phyloP scores from a whole-genome alignment of 2,113 vertebrate genomes.

The Platanista minor region DNA sequence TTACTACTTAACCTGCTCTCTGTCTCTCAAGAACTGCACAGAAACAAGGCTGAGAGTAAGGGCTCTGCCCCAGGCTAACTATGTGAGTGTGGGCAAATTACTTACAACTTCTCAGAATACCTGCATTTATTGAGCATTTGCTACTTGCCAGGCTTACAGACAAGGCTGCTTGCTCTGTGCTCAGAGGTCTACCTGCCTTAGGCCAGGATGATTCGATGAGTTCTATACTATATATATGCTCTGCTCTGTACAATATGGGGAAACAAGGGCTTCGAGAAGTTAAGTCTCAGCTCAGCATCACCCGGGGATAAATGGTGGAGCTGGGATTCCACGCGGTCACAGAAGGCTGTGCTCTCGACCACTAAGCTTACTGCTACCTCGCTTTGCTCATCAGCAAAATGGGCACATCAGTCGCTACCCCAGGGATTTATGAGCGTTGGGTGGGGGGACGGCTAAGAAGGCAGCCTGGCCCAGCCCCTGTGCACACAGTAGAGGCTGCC shows the following conservation, averaged over 20 bases:
- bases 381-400: background rate
- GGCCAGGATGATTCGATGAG: rapidly evolving
- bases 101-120: background rate
- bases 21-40: background rate
- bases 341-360: background rate
- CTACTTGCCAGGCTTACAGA: background rate
- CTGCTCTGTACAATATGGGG: background rate
- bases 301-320: background rate
- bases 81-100: too few relatives aligned
- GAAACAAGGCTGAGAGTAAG: background rate
- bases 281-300: background rate
- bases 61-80: background rate
- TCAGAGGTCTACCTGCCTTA: background rate
- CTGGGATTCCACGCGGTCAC: background rate
- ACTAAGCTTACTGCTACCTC: background rate
- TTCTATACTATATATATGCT: rapidly evolving
- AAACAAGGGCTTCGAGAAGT: background rate
- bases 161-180: background rate
- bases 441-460: too few relatives aligned
- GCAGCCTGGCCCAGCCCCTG: too few relatives aligned
- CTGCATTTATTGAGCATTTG: rapidly evolving
- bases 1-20: background rate
- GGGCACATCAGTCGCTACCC: background rate
- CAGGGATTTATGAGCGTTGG: rapidly evolving
- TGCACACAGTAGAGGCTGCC: rapidly evolving